Base-by-base conservation (phyloP, 2,888 invertebrate genomes). In the Drosophila subquinaria region DNA sequence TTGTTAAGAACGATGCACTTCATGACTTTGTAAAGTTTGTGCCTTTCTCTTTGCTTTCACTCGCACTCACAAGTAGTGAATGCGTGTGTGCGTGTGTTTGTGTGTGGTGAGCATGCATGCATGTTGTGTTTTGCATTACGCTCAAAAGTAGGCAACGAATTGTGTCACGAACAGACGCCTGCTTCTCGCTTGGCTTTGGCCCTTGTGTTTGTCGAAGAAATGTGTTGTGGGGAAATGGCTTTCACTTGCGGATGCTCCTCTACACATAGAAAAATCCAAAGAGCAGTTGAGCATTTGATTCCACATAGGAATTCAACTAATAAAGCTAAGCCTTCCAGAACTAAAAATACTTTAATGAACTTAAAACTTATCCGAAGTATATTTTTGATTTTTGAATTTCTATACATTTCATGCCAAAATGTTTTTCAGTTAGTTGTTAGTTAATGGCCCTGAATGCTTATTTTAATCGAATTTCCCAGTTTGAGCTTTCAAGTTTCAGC, bases 1-100 rank as follows among this genome's bases (percentile, higher is more conserved):
- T 84, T 84, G 71, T 78, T 81, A 55, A 77, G 73, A 69, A 69
- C 66, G 53, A 62, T 82, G 73, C 83, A 77, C 68, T 88, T 75
- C 61, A 63, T 72, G 71, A 71, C 59, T 72, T 48, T 68, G 43
- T 71, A 82, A 70, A 82, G 70, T 74, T 76, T 57, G 8, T 30
- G 57, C 68, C 66, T 72, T 55, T 88, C 70, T 78, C 42, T 75
- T 59, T 53, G 64, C 48, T 48, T 57, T 47, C 15, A 17, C 33
- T 52, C 38, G 23, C 17, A 61, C 43, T 51, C 6, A 40, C 11
- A 3, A 27, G 36, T 47, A 8, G 40, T 60, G 36, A 9, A n/a
- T n/a, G 50, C 27, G 30, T 52, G 42, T 50, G 27, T 48, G 50
- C 38, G 27, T 15, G 48, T 11, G 30, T 10, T 15, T 51, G 33